These are phyloP conservation scores for Aptenodytes forsteri DNA, from an alignment of 2,113 vertebrate genomes.

Conservation along the genomic window DNA sequence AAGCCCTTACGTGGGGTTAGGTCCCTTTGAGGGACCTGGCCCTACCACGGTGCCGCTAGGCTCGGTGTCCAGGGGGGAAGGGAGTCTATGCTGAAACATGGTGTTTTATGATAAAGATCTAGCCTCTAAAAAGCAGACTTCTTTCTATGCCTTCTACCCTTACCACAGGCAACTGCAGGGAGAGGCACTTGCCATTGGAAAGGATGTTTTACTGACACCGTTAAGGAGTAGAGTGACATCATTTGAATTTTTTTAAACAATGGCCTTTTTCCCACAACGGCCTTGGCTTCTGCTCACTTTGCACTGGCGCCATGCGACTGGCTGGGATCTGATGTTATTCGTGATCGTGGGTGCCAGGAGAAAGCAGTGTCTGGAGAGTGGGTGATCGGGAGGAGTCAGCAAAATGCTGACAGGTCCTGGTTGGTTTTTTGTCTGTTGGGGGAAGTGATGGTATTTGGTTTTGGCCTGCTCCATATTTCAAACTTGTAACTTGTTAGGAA, in stretches of 20 bases:
- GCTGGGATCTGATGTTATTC: background rate
- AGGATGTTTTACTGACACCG: background rate
- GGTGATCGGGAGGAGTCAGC: background rate
- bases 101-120: background rate
- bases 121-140: background rate
- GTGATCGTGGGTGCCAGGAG: background rate
- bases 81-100: background rate
- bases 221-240: background rate
- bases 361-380: background rate
- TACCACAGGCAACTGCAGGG: background rate
- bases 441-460: background rate
- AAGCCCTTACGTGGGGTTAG: rapidly evolving
- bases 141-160: background rate
- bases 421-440: rapidly evolving
- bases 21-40: background rate
- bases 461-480: background rate
- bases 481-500: background rate
- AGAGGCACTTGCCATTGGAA: background rate
- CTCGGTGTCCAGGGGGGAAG: rapidly evolving
- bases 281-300: constrained; percentile 28
- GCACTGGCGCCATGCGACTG: background rate
- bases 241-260: constrained; percentile 42
- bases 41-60: rapidly evolving
- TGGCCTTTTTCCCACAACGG: background rate
- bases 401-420: background rate